These are phyloP conservation scores for Formica selysi DNA, from an alignment of 1,140 invertebrate genomes.

Conservation along the genomic window DNA sequence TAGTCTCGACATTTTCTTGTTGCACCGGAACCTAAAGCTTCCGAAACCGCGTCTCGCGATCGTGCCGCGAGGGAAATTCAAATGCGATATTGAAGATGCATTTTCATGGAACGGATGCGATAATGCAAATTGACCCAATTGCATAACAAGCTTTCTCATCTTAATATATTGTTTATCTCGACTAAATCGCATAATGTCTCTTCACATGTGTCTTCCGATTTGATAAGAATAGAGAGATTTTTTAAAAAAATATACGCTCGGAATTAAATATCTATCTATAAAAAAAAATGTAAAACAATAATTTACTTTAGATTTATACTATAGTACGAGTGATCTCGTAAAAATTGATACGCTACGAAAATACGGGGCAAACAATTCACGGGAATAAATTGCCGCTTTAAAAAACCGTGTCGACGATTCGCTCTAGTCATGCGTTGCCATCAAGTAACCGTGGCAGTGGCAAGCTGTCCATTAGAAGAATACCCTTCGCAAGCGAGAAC, in stretches of 20 bases:
- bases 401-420: constrained; percentile 32
- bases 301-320: background rate
- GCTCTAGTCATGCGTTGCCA: constrained; percentile 19
- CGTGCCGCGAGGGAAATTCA: background rate
- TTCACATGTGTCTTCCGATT: background rate
- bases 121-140: background rate
- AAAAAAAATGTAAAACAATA: background rate
- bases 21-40: too few species aligned
- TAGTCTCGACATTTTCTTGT: constrained; percentile 38
- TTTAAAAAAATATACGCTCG: background rate
- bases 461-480: constrained; percentile 48
- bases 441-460: constrained; percentile 18
- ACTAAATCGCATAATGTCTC: background rate
- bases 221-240: background rate
- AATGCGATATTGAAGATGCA: background rate
- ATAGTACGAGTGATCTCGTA: background rate
- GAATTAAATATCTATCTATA: background rate
- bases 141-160: background rate
- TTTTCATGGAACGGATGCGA: background rate
- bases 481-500: constrained; percentile 53
- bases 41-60: background rate
- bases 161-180: background rate
- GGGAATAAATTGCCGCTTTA: background rate
- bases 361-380: background rate
- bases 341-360: background rate